Evolutionary conservation across 2,888 invertebrate species (phyloP).

Genomic region (Chelonus formosanus): DNA sequence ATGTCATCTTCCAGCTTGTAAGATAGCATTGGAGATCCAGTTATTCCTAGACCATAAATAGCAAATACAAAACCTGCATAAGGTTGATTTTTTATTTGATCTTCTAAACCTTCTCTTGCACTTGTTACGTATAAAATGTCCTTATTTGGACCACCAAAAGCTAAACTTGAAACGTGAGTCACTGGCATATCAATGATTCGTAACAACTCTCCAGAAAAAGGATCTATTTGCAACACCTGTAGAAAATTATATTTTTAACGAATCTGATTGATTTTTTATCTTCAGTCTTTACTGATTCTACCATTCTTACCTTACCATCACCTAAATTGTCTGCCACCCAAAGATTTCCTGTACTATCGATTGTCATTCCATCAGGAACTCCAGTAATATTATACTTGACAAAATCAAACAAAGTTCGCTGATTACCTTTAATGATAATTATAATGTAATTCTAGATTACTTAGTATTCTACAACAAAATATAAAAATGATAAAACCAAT

Average conservation of each 20-base stretch:
- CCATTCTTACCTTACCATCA: conserved; percentile 70
- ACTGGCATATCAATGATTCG: conserved; percentile 70
- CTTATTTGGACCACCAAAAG: conserved; percentile 74
- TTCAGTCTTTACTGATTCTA: too few relatives aligned
- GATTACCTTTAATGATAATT: conserved; percentile 65
- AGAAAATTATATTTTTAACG: background rate
- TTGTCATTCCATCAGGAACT: conserved; percentile 81
- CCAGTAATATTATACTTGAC: conserved; percentile 69
- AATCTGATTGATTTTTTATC: too few relatives aligned
- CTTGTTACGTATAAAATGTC: conserved; percentile 76
- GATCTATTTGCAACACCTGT: conserved; percentile 72
- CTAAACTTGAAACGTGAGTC: conserved; percentile 73
- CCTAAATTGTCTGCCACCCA: conserved; percentile 75
- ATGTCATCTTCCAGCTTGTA: conserved; percentile 14
- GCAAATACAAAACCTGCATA: conserved; percentile 67
- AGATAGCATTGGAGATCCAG: conserved; percentile 48
- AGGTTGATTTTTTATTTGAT: conserved; percentile 61
- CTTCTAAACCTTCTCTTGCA: conserved; percentile 64
- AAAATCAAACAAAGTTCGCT: conserved; percentile 70
- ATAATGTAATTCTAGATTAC: background rate
- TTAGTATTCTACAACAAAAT: background rate
- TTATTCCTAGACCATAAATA: conserved; percentile 59
- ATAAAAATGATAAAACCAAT: background rate
- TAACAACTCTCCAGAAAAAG: conserved; percentile 68
- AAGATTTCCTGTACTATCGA: conserved; percentile 78